Percentiles rank a stretch among this genome's conserved stretches.
Evolutionary conservation across 1,140 invertebrate species (phyloP).

Genomic region (Macrobrachium nipponense): DNA sequence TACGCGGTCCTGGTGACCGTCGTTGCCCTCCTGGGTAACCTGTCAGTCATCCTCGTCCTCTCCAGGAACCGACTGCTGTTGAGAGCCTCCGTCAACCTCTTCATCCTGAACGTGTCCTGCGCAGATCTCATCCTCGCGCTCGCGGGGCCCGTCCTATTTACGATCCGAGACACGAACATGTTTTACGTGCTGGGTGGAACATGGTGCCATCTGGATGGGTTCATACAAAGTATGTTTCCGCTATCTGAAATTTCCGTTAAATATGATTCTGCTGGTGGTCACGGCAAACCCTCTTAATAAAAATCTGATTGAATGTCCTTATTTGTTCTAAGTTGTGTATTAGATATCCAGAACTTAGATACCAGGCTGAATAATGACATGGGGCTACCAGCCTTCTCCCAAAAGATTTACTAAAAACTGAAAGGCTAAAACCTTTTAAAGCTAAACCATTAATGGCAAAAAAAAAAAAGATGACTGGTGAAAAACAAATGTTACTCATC

Average conservation of each 20-base stretch:
- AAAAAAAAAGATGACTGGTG: too few relatives aligned
- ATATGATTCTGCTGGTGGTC: too few relatives aligned
- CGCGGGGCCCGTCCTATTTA: conserved; percentile 79
- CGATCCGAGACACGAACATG: conserved; percentile 79
- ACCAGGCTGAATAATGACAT: too few relatives aligned
- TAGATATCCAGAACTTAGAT: too few relatives aligned
- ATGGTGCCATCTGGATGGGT: conserved; percentile 79
- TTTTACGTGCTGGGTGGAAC: conserved; percentile 79
- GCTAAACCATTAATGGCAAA: too few relatives aligned
- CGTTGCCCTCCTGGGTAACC: conserved; percentile 23
- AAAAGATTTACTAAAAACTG: too few relatives aligned
- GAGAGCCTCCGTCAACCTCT: conserved; percentile 73
- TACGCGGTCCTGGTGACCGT: conserved; percentile 13
- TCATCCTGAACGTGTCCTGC: conserved; percentile 83
- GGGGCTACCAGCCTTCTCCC: too few relatives aligned
- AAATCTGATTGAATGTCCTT: too few relatives aligned
- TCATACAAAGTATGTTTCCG: conserved; percentile 74
- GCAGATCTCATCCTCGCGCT: conserved; percentile 81
- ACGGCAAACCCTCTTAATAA: too few relatives aligned
- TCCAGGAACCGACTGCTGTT: conserved; percentile 34
- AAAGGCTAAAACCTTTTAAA: too few relatives aligned
- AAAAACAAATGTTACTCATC: too few relatives aligned
- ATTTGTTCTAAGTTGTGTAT: too few relatives aligned
- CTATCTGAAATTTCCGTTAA: neutral
- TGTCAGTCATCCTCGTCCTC: conserved; percentile 36